Evolutionary conservation across 2,797 vertebrate species (phyloP).

Genomic region (Danionella dracula): DNA sequence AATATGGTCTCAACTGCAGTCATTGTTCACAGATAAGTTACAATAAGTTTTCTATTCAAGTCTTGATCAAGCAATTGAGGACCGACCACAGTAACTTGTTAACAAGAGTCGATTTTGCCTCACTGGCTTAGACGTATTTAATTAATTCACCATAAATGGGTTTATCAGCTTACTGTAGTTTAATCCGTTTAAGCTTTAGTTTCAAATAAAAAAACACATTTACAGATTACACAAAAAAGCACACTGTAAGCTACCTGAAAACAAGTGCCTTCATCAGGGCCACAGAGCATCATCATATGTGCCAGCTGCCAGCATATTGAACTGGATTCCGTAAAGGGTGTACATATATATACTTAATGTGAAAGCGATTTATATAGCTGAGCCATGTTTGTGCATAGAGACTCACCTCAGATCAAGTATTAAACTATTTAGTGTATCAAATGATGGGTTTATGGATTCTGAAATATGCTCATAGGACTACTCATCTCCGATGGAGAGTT

Average conservation of each 20-base stretch:
- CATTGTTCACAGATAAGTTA: too few relatives aligned
- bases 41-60: too few relatives aligned
- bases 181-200: too few relatives aligned
- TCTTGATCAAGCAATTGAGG: too few relatives aligned
- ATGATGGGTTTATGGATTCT: neutral
- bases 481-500: conserved; percentile 35
- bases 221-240: too few relatives aligned
- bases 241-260: conserved; percentile 1
- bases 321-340: neutral
- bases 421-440: conserved; percentile 3
- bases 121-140: too few relatives aligned
- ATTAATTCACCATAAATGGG: too few relatives aligned
- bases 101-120: too few relatives aligned
- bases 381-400: neutral
- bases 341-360: neutral
- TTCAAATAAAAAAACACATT: too few relatives aligned
- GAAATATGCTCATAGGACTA: neutral
- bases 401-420: neutral
- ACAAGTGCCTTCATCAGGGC: conserved; percentile 24
- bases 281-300: conserved; percentile 2
- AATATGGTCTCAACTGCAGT: too few relatives aligned
- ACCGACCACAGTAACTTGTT: too few relatives aligned
- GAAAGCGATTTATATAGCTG: conserved; percentile 2
- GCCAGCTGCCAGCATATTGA: neutral
- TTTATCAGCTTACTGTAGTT: too few relatives aligned